These are phyloP conservation scores for Dipodomys spectabilis DNA, from an alignment of 2,113 vertebrate genomes.

Conservation along the genomic window DNA sequence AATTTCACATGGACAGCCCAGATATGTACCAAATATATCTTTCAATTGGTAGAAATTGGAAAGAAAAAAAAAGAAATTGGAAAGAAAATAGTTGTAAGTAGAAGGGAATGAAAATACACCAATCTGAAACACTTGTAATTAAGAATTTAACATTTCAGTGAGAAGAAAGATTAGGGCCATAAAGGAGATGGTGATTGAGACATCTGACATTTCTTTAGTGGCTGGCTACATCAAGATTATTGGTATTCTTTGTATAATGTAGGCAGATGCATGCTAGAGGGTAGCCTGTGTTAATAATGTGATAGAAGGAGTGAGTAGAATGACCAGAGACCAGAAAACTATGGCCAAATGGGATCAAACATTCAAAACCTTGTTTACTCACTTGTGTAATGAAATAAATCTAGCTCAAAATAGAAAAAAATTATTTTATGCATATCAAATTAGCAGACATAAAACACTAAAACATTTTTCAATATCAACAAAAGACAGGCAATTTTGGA, in stretches of 20 bases:
- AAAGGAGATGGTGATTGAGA: not conserved
- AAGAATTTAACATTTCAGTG: not conserved
- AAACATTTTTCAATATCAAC: not conserved
- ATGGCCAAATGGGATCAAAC: not conserved
- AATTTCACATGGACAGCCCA: not conserved
- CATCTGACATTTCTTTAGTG: not conserved
- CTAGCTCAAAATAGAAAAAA: not conserved
- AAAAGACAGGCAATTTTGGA: not conserved
- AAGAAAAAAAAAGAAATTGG: not conserved
- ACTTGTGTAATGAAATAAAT: not conserved
- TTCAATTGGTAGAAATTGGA: not conserved
- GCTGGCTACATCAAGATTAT: not conserved
- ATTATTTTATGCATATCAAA: not conserved
- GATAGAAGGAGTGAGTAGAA: not conserved
- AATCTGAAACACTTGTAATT: not conserved
- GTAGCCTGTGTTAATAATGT: not conserved
- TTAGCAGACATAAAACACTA: not conserved
- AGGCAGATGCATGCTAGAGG: not conserved
- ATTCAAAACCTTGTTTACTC: not conserved
- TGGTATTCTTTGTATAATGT: not conserved
- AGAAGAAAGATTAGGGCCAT: not conserved
- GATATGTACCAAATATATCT: constrained; percentile 1
- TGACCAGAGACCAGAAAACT: not conserved
- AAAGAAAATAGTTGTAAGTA: not conserved
- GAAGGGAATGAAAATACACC: not conserved